Conservation (phyloP, 2,888 invertebrate genomes). For the Habrosyne pyritoides region DNA sequence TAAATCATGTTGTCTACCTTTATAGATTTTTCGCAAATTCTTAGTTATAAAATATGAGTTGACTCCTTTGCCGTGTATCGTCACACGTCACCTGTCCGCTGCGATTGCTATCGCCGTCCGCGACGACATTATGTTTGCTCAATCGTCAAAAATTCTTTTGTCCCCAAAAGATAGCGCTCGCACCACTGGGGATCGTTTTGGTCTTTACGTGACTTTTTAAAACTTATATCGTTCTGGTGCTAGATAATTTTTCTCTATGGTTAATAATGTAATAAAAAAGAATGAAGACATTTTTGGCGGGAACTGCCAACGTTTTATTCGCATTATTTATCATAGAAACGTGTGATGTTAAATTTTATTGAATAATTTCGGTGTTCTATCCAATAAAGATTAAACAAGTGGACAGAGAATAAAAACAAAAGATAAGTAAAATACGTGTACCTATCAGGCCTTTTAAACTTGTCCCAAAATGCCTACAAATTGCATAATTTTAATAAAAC, state of each 20-base stretch:
- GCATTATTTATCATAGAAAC: too few species aligned
- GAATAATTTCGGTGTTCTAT: too few species aligned
- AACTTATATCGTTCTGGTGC: conserved; percentile 31
- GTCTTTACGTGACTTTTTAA: conserved; percentile 39
- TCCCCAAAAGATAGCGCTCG: conserved; percentile 61
- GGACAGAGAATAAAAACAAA: too few species aligned
- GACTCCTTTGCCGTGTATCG: conserved; percentile 44
- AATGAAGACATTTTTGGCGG: too few species aligned
- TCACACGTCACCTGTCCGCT: conserved; percentile 70
- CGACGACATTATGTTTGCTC: conserved; percentile 70
- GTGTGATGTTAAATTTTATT: too few species aligned
- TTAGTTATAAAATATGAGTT: conserved; percentile 7
- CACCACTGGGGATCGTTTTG: conserved; percentile 41
- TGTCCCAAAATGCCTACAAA: too few species aligned
- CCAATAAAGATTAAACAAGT: too few species aligned
- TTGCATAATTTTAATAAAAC: too few species aligned
- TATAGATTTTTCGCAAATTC: conserved; percentile 1
- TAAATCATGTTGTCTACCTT: conserved; percentile 2
- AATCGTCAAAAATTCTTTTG: conserved; percentile 78
- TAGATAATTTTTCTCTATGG: not conserved
- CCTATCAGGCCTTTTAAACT: too few species aligned
- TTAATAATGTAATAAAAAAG: too few species aligned
- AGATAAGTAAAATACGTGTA: too few species aligned
- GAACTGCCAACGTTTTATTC: too few species aligned
- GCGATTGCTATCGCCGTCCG: conserved; percentile 46